Percentiles rank a stretch among this genome's conserved stretches.
These are phyloP conservation scores for Halictus rubicundus DNA, from an alignment of 1,140 invertebrate genomes.

Conservation along the genomic window DNA sequence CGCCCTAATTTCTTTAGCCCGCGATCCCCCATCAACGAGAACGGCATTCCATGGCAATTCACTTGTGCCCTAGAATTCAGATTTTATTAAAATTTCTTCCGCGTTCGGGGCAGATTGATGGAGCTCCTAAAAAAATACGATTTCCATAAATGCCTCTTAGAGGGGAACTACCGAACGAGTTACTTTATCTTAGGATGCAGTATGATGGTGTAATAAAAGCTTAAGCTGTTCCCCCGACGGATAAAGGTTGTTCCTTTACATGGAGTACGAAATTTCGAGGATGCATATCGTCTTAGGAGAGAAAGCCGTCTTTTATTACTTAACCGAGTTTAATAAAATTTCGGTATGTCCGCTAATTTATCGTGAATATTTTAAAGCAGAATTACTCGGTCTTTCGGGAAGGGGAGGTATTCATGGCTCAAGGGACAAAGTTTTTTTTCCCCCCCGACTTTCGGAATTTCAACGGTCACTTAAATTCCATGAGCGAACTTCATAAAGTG, in stretches of 20 bases:
- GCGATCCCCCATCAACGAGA: background rate
- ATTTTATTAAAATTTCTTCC: constrained; percentile 6
- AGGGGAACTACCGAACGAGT: background rate
- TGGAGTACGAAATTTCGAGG: constrained; percentile 16
- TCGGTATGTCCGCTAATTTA: background rate
- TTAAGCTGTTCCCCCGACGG: constrained; percentile 10
- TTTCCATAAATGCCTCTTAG: constrained; percentile 31
- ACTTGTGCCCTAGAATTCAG: background rate
- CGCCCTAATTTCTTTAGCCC: too few relatives aligned
- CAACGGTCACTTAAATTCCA: background rate
- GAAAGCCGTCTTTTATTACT: background rate
- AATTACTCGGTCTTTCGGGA: too few relatives aligned
- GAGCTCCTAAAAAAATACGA: background rate
- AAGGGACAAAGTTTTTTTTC: background rate
- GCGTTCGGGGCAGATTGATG: background rate
- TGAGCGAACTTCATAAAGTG: background rate
- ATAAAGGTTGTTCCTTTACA: constrained; percentile 19
- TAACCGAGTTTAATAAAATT: background rate
- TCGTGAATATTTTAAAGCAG: background rate
- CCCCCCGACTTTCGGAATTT: background rate
- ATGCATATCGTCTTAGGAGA: background rate
- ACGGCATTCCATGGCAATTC: background rate
- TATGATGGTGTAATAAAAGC: constrained; percentile 31
- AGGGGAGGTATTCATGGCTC: too few relatives aligned
- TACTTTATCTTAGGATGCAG: constrained; percentile 29